Evolutionary conservation across 2,113 vertebrate species (phyloP), one percentile per base, ranked within the genome.

Genomic region (Ictidomys tridecemlineatus): DNA sequence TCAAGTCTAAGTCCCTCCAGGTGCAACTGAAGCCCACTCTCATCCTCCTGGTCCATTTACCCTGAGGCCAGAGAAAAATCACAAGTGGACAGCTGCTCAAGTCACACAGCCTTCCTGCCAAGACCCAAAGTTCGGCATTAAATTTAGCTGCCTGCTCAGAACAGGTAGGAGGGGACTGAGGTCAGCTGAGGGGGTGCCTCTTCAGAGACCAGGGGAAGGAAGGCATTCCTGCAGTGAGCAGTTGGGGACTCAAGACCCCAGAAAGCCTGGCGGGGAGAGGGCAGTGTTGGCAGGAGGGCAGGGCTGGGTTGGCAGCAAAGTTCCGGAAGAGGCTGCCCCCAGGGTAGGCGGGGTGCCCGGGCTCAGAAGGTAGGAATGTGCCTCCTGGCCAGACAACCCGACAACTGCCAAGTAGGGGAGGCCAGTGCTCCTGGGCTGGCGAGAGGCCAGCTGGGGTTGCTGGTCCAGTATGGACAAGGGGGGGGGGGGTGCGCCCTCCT

Each of bases 281-380:
- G 28, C 58, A 80, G 32, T 5, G 13, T 48, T 85, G 53, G 1
- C 0, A 0, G 20, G 63, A 14, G 63, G 69, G 39, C 28, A 92
- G 51, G 82, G 42, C 61, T 56, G 42, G 63, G 17, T 2, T 42
- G 93, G 93, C 80, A 72, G 69, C 82, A 34, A 79, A 58, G 42
- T 63, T 85, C 83, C 39, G 37, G 39, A 61, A 82, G 51, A 65
- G 37, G 80, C 65, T 87, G 82, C 88, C 85, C 67, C 37, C 56
- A 89, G 86, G 69, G 88, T 65, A 89, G 76, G 78, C 83, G 4
- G 6, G 91, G 51, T 69, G 56, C 69, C 84, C 32, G 0, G 48
- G 39, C 93, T 56, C 91, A 78, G 61, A 58, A 79, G 82, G 5
- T 24, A 94, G 90, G 89, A 97, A 96, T 85, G 89, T n/a, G 63